Evolutionary conservation across 2,888 invertebrate genomes (phyloP).

Genomic region (Ennomos erosarius): DNA sequence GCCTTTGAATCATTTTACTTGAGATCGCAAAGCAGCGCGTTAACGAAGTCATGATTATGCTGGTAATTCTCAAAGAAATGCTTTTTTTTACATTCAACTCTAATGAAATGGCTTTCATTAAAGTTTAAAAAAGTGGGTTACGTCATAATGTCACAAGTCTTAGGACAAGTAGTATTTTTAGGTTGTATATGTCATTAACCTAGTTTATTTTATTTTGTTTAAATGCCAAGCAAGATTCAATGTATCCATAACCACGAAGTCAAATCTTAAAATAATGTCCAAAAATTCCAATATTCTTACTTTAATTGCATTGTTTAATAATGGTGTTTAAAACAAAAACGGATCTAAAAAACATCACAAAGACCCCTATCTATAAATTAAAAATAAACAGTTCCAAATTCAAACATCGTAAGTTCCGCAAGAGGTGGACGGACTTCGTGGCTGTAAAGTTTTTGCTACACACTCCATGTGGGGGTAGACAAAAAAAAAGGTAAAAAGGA

Average conservation of each 20-base stretch:
- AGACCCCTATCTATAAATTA: slow-evolving; percentile 20
- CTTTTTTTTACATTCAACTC: slow-evolving; percentile 52
- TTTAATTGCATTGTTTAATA: too few relatives aligned
- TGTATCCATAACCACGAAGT: too few relatives aligned
- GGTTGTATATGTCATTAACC: neutral
- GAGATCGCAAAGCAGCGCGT: slow-evolving; percentile 66
- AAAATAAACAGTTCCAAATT: slow-evolving; percentile 49
- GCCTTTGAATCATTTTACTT: slow-evolving; percentile 67
- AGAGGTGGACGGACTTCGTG: slow-evolving; percentile 44
- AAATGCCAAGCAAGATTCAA: too few relatives aligned
- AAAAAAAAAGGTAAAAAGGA: slow-evolving; percentile 48
- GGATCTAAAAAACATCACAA: neutral
- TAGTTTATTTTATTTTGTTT: neutral
- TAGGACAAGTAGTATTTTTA: neutral
- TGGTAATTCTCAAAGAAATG: slow-evolving; percentile 71
- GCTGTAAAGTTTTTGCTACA: slow-evolving; percentile 62
- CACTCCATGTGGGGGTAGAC: slow-evolving; percentile 53
- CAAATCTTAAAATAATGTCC: too few relatives aligned
- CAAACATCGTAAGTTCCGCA: slow-evolving; percentile 51
- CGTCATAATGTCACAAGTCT: too few relatives aligned
- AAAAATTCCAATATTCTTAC: too few relatives aligned
- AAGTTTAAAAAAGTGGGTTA: slow-evolving; percentile 46
- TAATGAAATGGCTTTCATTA: slow-evolving; percentile 70
- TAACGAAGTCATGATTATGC: slow-evolving; percentile 78
- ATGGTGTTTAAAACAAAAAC: too few relatives aligned